A percentile compares a stretch with the other conserved stretches of the same genome.
phyloP scores from a whole-genome alignment of 1,140 invertebrate species.

The Condylostylus longicornis region DNA sequence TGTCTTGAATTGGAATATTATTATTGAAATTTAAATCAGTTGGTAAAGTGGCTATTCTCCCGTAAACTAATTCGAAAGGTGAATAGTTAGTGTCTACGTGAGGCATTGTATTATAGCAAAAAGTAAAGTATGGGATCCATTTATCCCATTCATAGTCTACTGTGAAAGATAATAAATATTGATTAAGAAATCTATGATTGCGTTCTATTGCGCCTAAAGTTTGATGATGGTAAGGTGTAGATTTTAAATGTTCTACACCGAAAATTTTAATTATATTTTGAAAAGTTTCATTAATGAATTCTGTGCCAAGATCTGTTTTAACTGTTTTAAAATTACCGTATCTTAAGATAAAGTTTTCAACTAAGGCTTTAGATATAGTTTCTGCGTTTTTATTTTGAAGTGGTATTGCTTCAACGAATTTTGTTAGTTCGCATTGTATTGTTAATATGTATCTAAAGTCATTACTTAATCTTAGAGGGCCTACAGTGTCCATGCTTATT shows the following conservation, averaged over 20 bases:
- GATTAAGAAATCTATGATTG: too few species aligned
- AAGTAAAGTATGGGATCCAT: too few species aligned
- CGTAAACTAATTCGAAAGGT: too few species aligned
- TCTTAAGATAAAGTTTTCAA: background rate
- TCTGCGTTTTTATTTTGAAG: background rate
- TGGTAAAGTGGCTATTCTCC: too few species aligned
- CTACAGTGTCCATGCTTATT: background rate
- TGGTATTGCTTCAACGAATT: background rate
- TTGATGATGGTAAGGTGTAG: too few species aligned
- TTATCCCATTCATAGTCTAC: too few species aligned
- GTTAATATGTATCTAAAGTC: background rate
- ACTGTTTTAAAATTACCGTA: background rate
- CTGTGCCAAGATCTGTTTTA: background rate
- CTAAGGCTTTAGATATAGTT: background rate
- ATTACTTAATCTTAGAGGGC: background rate
- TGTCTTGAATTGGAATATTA: too few species aligned
- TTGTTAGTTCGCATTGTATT: background rate
- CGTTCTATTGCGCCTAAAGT: too few species aligned
- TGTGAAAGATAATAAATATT: too few species aligned
- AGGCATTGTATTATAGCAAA: too few species aligned
- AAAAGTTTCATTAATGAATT: background rate
- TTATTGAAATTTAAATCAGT: too few species aligned
- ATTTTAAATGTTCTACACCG: background rate
- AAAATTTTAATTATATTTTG: background rate
- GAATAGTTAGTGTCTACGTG: too few species aligned